These are phyloP conservation scores for Coregonus suidteri DNA, from an alignment of 2,797 vertebrate species.

Conservation along the genomic window DNA sequence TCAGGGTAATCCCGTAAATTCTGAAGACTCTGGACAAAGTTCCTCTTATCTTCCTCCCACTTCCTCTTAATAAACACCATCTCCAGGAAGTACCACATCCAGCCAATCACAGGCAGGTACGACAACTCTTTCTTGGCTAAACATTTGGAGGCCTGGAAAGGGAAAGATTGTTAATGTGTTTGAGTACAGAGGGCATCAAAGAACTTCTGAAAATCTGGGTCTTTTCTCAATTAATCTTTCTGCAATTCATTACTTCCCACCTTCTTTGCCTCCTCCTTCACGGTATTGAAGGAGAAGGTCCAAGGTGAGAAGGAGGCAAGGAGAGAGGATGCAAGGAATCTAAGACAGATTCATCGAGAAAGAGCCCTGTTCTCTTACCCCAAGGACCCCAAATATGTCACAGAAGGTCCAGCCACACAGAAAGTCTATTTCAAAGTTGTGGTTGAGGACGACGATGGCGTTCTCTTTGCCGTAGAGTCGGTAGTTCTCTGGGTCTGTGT, in stretches of 20 bases:
- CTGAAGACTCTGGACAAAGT: slow-evolving; percentile 80
- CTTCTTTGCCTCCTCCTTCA: background rate
- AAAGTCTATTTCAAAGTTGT: slow-evolving; percentile 96
- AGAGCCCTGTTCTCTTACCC: slow-evolving; percentile 78
- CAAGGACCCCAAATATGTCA: slow-evolving; percentile 91
- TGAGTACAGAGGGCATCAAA: background rate
- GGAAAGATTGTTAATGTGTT: slow-evolving; percentile 4
- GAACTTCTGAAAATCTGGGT: background rate
- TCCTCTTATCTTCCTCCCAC: slow-evolving; percentile 93
- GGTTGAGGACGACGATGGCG: slow-evolving; percentile 93
- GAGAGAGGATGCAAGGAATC: background rate
- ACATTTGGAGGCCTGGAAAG: slow-evolving; percentile 89
- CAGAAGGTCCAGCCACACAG: slow-evolving; percentile 95
- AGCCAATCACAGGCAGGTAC: slow-evolving; percentile 92
- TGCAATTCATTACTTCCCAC: background rate
- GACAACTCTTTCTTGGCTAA: slow-evolving; percentile 93
- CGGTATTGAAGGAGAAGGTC: background rate
- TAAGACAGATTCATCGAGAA: background rate
- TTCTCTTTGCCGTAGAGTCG: slow-evolving; percentile 87
- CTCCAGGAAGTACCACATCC: slow-evolving; percentile 99
- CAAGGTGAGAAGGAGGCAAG: background rate
- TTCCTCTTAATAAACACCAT: slow-evolving; percentile 96
- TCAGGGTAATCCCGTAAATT: slow-evolving; percentile 91
- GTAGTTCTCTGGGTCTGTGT: slow-evolving; percentile 84
- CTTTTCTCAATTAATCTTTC: background rate